Base-by-base conservation (phyloP, 2,888 invertebrate genomes). In the Micropterix aruncella region DNA sequence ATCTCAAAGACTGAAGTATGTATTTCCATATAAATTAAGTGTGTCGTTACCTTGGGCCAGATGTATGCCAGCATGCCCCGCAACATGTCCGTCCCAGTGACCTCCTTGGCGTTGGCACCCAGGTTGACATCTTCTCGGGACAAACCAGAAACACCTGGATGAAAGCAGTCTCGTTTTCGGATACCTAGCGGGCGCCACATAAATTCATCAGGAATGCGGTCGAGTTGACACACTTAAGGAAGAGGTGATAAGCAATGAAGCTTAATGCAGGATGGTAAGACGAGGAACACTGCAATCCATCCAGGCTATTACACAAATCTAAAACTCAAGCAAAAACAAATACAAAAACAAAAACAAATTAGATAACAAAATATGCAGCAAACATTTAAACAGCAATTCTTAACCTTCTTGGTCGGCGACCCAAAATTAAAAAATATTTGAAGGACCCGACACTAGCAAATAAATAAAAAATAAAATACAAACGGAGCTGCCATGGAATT, bases 31-130 rank as follows among this genome's bases (percentile, higher is more conserved):
- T n/a, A n/a, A n/a, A n/a, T n/a, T n/a, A n/a, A n/a, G n/a, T n/a
- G n/a, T n/a, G n/a, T n/a, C n/a, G n/a, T 61, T 52, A 86, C 87
- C 73, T 89, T 85, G 18, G 97, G 97, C 97, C 97, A 97, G 46
- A 97, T 85, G 66, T 95, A 93, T 42, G 77, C 77, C 60, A 90
- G 62, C 92, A 97, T 94, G 42, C 85, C 84, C 51, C 75, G 76
- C 18, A 94, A 58, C 85, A 96, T 94, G 56, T 91, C 81, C 54
- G 68, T 56, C 50, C 83, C 75, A 5, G 83, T 73, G 48, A 90
- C 77, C 42, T 76, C 68, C 56, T 70, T 69, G 38, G 71, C 66
- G 57, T 77, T 71, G 16, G 68, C 57, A 19, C 68, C 73, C 54
- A 80, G 56, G 56, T 76, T 71, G 48, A 83, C 67, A 62, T 73